A percentile compares a stretch with the other conserved stretches of the same genome.
Conservation (phyloP, 1,140 invertebrate genomes). For the Conus ventricosus region DNA sequence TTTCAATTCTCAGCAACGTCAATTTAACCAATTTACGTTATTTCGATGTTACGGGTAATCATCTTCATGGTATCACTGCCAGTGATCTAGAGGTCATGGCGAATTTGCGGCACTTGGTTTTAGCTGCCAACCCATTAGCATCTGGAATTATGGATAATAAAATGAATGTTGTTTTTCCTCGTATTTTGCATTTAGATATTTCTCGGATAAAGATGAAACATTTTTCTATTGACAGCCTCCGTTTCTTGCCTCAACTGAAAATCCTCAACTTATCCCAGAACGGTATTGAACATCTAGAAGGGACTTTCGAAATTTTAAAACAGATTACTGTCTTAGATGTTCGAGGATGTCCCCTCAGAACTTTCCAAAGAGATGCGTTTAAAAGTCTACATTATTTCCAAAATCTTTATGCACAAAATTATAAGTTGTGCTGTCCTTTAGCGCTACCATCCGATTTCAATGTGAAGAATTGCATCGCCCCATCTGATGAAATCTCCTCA, state of each 20-base stretch:
- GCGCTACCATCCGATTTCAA: conserved; percentile 7
- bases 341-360: not conserved
- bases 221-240: not conserved
- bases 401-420: not conserved
- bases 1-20: not conserved
- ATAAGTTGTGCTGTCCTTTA: conserved; percentile 15
- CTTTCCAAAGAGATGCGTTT: not conserved
- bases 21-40: not conserved
- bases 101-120: not conserved
- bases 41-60: not conserved
- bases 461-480: not conserved
- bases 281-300: not conserved
- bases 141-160: not conserved
- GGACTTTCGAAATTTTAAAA: not conserved
- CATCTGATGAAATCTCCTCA: conserved; percentile 5
- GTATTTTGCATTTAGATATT: not conserved
- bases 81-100: not conserved
- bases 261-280: not conserved
- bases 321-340: not conserved
- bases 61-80: not conserved
- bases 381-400: not conserved
- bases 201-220: not conserved
- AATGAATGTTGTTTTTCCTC: not conserved
- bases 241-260: not conserved
- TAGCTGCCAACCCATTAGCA: not conserved